Base-by-base conservation (phyloP, 2,888 invertebrate genomes). In the Trimorus sp. region DNA sequence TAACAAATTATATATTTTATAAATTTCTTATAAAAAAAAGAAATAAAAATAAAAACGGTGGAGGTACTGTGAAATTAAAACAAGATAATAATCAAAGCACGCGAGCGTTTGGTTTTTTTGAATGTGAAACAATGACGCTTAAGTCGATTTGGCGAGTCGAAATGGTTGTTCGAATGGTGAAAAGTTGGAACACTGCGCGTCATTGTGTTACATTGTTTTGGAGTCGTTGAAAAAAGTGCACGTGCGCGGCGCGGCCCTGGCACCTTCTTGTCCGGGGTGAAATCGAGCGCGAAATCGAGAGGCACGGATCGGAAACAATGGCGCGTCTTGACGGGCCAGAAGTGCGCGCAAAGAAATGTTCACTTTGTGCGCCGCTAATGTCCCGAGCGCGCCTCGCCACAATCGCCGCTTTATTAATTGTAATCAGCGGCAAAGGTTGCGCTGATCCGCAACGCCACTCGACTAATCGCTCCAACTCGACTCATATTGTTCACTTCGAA, bases 391-490 rank as follows among this genome's bases (percentile, higher is more conserved):
- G 40, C 58, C 68, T 54, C 59, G 59, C 12, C 42, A 58, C 68
- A 76, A 60, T 59, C 60, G 45, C 37, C 48, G 68, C 60, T 76
- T 68, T 76, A 76, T 69, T 76, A 89, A 86, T 84, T 80, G 83
- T 85, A 86, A 87, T 86, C 87, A 87, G 86, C 53, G 60, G 68
- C 48, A 68, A 68, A 76, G 48, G 77, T 63, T 77, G 70, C 53
- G 65, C 77, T 77, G 65, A 65, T 65, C 58, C 51, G 58, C 56
- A 56, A 58, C 9, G 38, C 59, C 85, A 88, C 87, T 89, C 85
- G 82, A 83, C 84, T 89, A 89, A 88, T 77, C 70, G 65, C 53
- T 65, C 51, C n/a, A 83, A 79, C 86, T 85, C 75, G 62, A 78
- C 51, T 49, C 45, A 53, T 51, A 76, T 79, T 79, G 80, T 76